Evolutionary conservation across 2,113 vertebrate genomes (phyloP).

Genomic region (Numida meleagris): DNA sequence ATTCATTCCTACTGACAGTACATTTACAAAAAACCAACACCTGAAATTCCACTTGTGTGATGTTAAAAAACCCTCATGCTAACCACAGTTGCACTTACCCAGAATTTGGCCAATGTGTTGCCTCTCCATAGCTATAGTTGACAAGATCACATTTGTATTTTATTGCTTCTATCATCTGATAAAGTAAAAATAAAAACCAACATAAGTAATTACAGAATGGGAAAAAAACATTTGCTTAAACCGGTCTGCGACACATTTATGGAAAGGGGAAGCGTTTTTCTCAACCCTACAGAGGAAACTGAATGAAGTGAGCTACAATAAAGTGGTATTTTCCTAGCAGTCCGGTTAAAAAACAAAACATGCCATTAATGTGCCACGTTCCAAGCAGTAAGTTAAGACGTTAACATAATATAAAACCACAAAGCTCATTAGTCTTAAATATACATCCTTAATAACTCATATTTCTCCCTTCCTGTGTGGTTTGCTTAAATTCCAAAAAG

Average conservation of each 20-base stretch:
- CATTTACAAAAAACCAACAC: not conserved
- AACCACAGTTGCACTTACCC: slow-evolving; percentile 81
- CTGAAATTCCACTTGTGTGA: not conserved
- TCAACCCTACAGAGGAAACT: not conserved
- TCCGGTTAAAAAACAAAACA: not conserved
- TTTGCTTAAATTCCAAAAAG: not conserved
- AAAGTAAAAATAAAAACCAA: slow-evolving; percentile 45
- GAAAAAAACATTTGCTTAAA: not conserved
- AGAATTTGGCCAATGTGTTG: slow-evolving; percentile 99
- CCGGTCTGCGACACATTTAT: not conserved
- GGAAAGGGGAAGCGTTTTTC: not conserved
- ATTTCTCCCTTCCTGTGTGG: not conserved
- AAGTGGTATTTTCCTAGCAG: not conserved
- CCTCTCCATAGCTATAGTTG: slow-evolving; percentile 98
- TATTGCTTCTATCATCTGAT: slow-evolving; percentile 98
- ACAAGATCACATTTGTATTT: slow-evolving; percentile 98
- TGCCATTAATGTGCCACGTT: not conserved
- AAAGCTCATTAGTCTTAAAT: not conserved
- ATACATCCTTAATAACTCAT: not conserved
- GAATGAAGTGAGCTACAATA: not conserved
- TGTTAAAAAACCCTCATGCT: not conserved
- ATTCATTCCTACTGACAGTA: not conserved
- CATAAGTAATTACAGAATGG: not conserved
- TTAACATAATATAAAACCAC: not conserved
- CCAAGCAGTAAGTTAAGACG: not conserved